Evolutionary conservation across 2,888 invertebrate species (phyloP).

Genomic region (Leptopilina drosophilae): DNA sequence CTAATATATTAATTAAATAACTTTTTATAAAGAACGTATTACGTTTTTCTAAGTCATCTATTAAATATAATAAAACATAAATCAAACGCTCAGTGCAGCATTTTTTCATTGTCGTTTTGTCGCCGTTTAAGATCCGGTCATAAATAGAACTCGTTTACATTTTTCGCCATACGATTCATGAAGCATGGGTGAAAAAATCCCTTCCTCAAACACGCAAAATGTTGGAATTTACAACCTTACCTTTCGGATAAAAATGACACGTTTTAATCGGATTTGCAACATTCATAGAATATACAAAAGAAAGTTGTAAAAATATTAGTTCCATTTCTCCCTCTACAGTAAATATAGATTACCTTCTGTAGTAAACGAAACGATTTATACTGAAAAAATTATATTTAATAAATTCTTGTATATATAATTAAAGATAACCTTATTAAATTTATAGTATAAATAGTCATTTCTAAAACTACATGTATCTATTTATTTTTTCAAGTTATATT

Average conservation of each 20-base stretch:
- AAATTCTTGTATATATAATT: too few species aligned
- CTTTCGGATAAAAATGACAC: slow-evolving; percentile 64
- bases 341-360: not conserved
- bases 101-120: not conserved
- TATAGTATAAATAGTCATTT: too few species aligned
- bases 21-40: too few species aligned
- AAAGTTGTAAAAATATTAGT: not conserved
- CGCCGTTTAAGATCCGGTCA: slow-evolving; percentile 35
- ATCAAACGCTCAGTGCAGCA: not conserved
- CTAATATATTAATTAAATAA: too few species aligned
- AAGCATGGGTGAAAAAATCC: slow-evolving; percentile 72
- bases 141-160: slow-evolving; percentile 57
- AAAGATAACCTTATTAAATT: too few species aligned
- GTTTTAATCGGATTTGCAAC: slow-evolving; percentile 59
- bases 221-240: slow-evolving; percentile 73
- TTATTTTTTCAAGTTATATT: too few species aligned
- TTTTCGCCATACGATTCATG: slow-evolving; percentile 60
- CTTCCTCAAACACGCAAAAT: slow-evolving; percentile 70
- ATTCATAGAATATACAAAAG: not conserved
- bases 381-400: not conserved
- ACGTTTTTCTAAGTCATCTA: too few species aligned
- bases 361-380: not conserved
- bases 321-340: not conserved
- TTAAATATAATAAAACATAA: too few species aligned
- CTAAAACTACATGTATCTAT: too few species aligned